Conservation (phyloP, 2,113 vertebrate species). For the Synchiropus splendidus region DNA sequence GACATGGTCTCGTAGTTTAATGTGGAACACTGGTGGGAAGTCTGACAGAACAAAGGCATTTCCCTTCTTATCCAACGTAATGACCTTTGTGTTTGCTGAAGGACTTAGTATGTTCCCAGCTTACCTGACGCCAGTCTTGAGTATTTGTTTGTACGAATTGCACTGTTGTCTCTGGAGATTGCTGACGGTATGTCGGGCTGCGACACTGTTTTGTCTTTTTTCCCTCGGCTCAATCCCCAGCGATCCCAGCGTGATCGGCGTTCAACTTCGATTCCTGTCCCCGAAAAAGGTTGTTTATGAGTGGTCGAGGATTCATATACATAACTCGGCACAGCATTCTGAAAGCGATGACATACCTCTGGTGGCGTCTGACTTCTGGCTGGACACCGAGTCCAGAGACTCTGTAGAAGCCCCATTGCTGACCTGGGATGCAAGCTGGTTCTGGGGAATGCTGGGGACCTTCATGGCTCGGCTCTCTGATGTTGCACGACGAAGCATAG, state of each 20-base stretch:
- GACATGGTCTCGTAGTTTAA: slow-evolving; percentile 94
- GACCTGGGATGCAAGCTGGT: slow-evolving; percentile 70
- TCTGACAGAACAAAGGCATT: slow-evolving; percentile 57
- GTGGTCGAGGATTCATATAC: background rate
- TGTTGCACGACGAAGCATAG: slow-evolving; percentile 76
- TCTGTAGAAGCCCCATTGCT: slow-evolving; percentile 75
- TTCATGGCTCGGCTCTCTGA: slow-evolving; percentile 80
- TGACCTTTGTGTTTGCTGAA: background rate
- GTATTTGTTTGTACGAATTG: slow-evolving; percentile 63
- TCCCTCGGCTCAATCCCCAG: slow-evolving; percentile 81
- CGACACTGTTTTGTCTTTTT: slow-evolving; percentile 77
- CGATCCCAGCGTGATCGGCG: slow-evolving; percentile 82
- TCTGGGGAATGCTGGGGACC: slow-evolving; percentile 66
- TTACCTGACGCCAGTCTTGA: slow-evolving; percentile 81
- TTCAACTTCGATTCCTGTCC: slow-evolving; percentile 50
- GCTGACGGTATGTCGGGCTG: slow-evolving; percentile 84
- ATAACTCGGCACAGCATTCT: background rate
- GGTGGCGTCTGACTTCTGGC: slow-evolving; percentile 64
- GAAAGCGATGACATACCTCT: slow-evolving; percentile 37
- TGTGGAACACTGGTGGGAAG: slow-evolving; percentile 92
- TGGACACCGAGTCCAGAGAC: slow-evolving; percentile 85
- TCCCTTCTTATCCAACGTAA: no score
- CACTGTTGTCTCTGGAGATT: slow-evolving; percentile 72
- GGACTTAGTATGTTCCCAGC: background rate
- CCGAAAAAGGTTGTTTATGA: background rate